Evolutionary conservation across 2,797 vertebrate species (phyloP).

Genomic region (Gadopsis bispinosus): DNA sequence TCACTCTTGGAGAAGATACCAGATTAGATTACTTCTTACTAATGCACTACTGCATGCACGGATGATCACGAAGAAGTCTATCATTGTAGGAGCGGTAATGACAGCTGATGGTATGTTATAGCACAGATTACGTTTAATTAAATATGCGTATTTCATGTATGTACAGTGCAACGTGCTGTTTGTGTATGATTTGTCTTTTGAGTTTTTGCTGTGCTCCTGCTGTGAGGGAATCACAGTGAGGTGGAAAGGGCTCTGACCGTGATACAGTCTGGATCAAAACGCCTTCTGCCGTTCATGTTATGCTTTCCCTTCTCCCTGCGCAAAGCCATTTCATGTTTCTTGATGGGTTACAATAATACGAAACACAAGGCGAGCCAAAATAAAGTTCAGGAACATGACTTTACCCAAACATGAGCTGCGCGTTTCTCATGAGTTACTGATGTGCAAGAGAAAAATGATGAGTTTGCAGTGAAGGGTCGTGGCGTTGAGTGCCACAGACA

Average conservation of each 20-base stretch:
- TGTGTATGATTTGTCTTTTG: neutral
- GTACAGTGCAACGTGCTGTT: neutral
- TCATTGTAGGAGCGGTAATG: neutral
- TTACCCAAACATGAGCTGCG: neutral
- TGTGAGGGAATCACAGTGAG: conserved; percentile 32
- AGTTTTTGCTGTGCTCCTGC: conserved; percentile 14
- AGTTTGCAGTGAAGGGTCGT: neutral
- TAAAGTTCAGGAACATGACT: neutral
- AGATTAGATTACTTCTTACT: conserved; percentile 7
- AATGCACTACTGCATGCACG: neutral
- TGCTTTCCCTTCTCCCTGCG: neutral
- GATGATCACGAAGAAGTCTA: neutral
- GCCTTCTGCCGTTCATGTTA: conserved; percentile 12
- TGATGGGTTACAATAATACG: neutral
- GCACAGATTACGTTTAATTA: neutral
- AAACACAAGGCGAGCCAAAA: neutral
- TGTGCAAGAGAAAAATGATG: neutral
- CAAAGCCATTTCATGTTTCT: neutral
- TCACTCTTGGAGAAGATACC: conserved; percentile 16
- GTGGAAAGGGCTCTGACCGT: conserved; percentile 20
- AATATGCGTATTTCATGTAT: neutral
- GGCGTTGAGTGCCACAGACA: neutral
- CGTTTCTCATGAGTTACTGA: neutral
- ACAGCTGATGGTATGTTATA: neutral
- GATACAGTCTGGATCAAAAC: conserved; percentile 14